phyloP scores from a whole-genome alignment of 1,140 invertebrate species.

The Medauroidea extradentata region DNA sequence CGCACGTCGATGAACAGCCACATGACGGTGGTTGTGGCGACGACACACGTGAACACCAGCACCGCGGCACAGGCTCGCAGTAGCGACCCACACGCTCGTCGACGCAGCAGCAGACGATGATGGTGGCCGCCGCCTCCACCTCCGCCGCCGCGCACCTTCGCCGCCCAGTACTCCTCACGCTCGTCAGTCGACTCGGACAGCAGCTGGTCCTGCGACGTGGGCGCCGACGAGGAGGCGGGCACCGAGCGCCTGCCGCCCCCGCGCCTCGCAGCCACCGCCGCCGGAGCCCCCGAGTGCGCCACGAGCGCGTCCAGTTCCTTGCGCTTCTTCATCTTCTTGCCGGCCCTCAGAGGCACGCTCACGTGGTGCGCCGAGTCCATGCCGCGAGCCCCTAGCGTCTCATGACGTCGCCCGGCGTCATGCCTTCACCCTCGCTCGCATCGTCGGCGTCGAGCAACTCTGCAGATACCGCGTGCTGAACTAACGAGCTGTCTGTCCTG shows the following conservation, averaged over 20 bases:
- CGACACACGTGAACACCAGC: constrained; percentile 56
- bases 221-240: constrained; percentile 30
- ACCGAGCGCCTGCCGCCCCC: constrained; percentile 45
- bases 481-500: neutral
- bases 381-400: constrained; percentile 26
- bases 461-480: no score
- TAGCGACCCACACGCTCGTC: constrained; percentile 44
- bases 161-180: constrained; percentile 33
- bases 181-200: constrained; percentile 22
- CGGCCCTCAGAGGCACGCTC: constrained; percentile 45
- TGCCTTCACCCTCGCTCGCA: neutral
- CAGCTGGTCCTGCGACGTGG: constrained; percentile 28
- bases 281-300: constrained; percentile 23
- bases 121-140: constrained; percentile 15
- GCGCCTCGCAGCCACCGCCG: constrained; percentile 44
- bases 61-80: constrained; percentile 55
- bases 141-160: constrained; percentile 31
- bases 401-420: neutral
- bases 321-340: constrained; percentile 53
- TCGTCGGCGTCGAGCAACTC: neutral
- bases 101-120: neutral
- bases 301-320: constrained; percentile 52
- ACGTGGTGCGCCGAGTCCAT: constrained; percentile 45
- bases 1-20: constrained; percentile 66
- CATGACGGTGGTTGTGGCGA: constrained; percentile 58